phyloP scores from a whole-genome alignment of 1,140 invertebrate species.

The Batillaria attramentaria region DNA sequence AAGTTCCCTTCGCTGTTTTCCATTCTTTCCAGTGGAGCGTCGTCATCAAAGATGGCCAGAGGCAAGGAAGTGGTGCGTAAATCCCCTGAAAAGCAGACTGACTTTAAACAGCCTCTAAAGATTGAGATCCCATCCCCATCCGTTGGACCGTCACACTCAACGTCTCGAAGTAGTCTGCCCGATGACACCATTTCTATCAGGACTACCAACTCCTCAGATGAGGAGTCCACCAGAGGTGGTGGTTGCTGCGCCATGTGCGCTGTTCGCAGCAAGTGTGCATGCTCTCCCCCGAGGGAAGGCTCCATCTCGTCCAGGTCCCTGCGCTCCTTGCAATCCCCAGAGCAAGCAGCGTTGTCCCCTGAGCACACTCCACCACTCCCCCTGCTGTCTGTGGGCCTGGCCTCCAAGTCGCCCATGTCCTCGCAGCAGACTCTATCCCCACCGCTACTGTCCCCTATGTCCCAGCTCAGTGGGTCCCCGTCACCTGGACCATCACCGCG shows the following conservation, averaged over 20 bases:
- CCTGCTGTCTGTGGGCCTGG: not conserved
- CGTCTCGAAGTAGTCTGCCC: slow-evolving; percentile 32
- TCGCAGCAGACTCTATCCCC: not conserved
- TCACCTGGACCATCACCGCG: not conserved
- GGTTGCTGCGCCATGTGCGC: slow-evolving; percentile 16
- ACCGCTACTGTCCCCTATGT: not conserved
- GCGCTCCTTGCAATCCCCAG: slow-evolving; percentile 7
- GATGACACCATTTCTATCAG: slow-evolving; percentile 27
- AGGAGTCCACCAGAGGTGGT: not conserved
- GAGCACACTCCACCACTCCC: not conserved
- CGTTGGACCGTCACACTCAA: slow-evolving; percentile 3
- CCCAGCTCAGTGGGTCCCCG: not conserved
- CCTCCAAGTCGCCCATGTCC: not conserved
- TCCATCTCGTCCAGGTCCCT: not conserved
- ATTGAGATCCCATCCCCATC: slow-evolving; percentile 18
- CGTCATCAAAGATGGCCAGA: not conserved
- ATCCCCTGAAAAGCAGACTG: too few relatives aligned
- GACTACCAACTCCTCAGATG: slow-evolving; percentile 18
- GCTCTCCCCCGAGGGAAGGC: not conserved
- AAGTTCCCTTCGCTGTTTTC: slow-evolving; percentile 7
- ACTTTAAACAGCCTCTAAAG: slow-evolving; percentile 20
- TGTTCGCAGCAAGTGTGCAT: not conserved
- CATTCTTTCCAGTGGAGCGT: not conserved
- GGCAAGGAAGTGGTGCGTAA: too few relatives aligned
- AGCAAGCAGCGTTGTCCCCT: not conserved